Evolutionary conservation across 2,113 vertebrate genomes (phyloP), one percentile per base, ranked within the genome.

Genomic region (Zosterops hypoxanthus): DNA sequence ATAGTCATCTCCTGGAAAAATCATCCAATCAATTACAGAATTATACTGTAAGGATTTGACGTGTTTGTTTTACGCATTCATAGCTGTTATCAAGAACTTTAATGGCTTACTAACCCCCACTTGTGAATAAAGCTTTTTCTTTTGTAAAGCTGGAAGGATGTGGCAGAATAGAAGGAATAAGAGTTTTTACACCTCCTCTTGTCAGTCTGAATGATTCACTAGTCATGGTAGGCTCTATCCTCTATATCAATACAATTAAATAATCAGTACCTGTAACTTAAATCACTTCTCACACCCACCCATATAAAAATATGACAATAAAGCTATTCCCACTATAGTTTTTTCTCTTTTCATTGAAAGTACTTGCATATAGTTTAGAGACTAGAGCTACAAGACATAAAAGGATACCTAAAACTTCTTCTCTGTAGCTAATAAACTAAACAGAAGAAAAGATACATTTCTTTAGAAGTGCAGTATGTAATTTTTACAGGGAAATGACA

Each of bases 221-320:
- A 97, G 92, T 97, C 92, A 91, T 95, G 92, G 97, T 90, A 98
- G 97, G 97, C 92, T 97, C 92, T 63, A 64, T 97, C 96, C 97
- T 94, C 96, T 95, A 14, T 98, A 97, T 97, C 98, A 98, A 98
- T 98, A 97, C 97, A 97, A 98, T 98, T 98, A 97, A 96, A 98
- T 98, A 98, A 98, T 98, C 98, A 98, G 98, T 97, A 97, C 97
- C 97, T 98, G 97, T 98, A 98, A 97, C 96, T 98, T 97, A 98
- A 98, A 98, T 98, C 96, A 97, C 84, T 97, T 97, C 86, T 93
- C 90, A 98, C 97, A 98, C 98, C 98, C 97, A 98, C 98, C 59
- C 25, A 41, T 61, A 61, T 91, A 95, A 98, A 98, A 98, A 97
- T 97, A 96, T 97, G 97, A 98, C 97, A 98, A 97, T 98, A 98